phyloP scores from a whole-genome alignment of 2,888 invertebrate genomes.

The Lithodes maja region DNA sequence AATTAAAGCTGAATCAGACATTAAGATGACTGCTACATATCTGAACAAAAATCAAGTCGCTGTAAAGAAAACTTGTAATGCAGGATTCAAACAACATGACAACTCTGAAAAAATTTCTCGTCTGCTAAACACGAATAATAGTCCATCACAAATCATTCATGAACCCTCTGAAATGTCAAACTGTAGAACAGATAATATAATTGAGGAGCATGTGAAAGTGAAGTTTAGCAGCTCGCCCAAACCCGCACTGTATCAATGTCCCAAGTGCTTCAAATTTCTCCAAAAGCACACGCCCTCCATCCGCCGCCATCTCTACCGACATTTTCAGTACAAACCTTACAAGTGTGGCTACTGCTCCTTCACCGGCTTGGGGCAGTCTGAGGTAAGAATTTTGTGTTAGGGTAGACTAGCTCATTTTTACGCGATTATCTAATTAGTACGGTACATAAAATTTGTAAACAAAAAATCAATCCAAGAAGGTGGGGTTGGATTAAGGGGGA shows the following conservation, averaged over 20 bases:
- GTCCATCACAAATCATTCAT: background rate
- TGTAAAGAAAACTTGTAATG: background rate
- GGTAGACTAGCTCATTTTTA: too few relatives aligned
- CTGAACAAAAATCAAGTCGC: background rate
- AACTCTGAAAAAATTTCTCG: background rate
- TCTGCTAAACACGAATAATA: background rate
- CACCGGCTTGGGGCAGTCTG: conserved; percentile 40
- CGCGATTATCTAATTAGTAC: too few relatives aligned
- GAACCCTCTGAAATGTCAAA: background rate
- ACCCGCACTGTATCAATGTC: conserved; percentile 62
- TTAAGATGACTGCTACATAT: too few relatives aligned
- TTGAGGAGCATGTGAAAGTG: too few relatives aligned
- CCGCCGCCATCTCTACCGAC: conserved; percentile 69
- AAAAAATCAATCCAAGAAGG: too few relatives aligned
- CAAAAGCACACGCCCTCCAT: conserved; percentile 66
- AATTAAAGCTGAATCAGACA: background rate
- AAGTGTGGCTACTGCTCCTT: conserved; percentile 70
- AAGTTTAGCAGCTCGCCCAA: background rate
- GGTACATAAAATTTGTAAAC: too few relatives aligned
- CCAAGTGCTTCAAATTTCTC: conserved; percentile 65
- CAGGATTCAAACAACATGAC: background rate
- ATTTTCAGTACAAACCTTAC: conserved; percentile 70
- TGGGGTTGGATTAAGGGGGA: too few relatives aligned
- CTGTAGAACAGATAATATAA: background rate
- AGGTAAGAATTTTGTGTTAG: conserved; percentile 22